These are phyloP conservation scores for Umimayanthus chanpuru DNA, from an alignment of 92 coral and sea anemone species.

Conservation along the genomic window DNA sequence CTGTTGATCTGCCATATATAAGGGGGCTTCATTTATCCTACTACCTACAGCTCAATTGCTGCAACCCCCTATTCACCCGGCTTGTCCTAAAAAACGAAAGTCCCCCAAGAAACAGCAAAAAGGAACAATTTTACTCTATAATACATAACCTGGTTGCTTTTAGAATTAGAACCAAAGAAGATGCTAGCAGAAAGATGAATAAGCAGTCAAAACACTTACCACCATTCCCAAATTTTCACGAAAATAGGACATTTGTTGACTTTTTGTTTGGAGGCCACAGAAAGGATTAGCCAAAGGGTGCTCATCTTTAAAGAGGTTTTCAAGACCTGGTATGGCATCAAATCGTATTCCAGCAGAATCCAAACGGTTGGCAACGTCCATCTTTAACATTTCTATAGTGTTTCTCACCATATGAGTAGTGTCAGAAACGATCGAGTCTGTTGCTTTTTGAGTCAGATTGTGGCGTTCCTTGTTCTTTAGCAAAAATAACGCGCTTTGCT, in stretches of 20 bases:
- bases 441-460: constrained; percentile 53
- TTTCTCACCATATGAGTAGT: constrained; percentile 44
- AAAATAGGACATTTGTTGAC: constrained; percentile 44
- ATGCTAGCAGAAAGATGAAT: background rate
- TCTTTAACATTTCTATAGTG: constrained; percentile 33
- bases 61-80: no score
- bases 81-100: no score
- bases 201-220: constrained; percentile 37
- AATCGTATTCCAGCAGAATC: constrained; percentile 45
- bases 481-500: constrained; percentile 45
- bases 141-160: background rate
- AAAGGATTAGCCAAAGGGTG: constrained; percentile 45
- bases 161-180: no score
- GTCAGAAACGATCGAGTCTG: constrained; percentile 49
- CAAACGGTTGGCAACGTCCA: constrained; percentile 1
- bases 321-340: constrained; percentile 50
- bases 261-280: constrained; percentile 34
- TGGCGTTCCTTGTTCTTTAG: constrained; percentile 37
- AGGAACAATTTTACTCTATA: background rate
- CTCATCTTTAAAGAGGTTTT: constrained; percentile 53
- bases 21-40: no score
- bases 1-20: no score
- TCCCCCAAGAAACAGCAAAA: background rate
- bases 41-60: no score
- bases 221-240: constrained; percentile 52